Conservation (phyloP, 2,113 vertebrate genomes). For the Psittacula cyanocephala region DNA sequence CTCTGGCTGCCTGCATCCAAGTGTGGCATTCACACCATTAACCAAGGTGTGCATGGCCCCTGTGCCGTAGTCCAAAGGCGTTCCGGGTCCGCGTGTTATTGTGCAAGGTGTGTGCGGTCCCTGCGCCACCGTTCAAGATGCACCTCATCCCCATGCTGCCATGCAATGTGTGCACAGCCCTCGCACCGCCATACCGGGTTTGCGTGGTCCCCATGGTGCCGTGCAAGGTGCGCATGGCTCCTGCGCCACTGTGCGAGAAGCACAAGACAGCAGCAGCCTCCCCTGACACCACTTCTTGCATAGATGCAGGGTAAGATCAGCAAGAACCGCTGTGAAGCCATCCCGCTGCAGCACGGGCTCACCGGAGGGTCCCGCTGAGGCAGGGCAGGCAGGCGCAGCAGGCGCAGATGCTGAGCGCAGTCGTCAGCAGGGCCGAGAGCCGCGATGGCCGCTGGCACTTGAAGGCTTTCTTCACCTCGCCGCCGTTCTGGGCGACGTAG, state of each 20-base stretch:
- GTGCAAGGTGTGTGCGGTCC: fast-evolving
- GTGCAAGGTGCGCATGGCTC: fast-evolving
- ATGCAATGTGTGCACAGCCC: fast-evolving
- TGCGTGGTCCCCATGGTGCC: fast-evolving
- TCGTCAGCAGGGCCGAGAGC: not conserved
- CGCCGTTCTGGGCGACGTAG: conserved; percentile 29
- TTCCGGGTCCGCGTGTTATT: fast-evolving
- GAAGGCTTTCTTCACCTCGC: conserved; percentile 67
- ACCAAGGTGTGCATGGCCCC: fast-evolving
- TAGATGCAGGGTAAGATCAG: fast-evolving
- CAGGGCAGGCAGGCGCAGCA: conserved; percentile 64
- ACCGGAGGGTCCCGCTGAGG: not conserved
- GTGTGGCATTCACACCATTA: not conserved
- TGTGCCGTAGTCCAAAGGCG: not conserved
- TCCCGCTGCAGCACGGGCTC: fast-evolving
- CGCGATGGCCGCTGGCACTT: conserved; percentile 49
- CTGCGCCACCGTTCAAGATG: fast-evolving
- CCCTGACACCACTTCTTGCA: fast-evolving
- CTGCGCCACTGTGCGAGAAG: fast-evolving
- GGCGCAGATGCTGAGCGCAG: conserved; percentile 50
- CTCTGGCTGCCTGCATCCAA: not conserved
- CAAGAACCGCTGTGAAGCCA: fast-evolving
- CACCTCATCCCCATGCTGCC: fast-evolving
- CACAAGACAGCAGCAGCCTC: not conserved
- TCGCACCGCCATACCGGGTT: fast-evolving